Evolutionary conservation across 2,888 invertebrate genomes (phyloP), one percentile per base, ranked within the genome.

Genomic region (Pollenia angustigena): DNA sequence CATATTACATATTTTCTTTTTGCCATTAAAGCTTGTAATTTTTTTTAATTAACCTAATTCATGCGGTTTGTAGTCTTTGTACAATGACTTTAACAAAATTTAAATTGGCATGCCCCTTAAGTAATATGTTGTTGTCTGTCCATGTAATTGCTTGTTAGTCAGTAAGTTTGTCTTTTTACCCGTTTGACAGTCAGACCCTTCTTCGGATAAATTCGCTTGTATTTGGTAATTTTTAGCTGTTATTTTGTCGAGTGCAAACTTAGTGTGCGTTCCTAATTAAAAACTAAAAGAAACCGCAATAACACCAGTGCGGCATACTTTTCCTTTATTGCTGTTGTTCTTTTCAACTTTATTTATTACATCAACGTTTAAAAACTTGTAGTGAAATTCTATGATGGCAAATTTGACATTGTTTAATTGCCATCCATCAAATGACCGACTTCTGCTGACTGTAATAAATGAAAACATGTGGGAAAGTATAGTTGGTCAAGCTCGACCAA

Each of bases 31-130:
- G 72, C 56, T 87, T 80, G 74, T 81, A 78, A 87, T 58, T 79
- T 32, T 23, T 32, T 87, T 84, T 87, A 87, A 87, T 87, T 84
- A 87, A 87, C 81, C 84, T 78, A 84, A 84, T 87, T 87, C 66
- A 74, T 74, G 76, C 62, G 54, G 48, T n/a, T 78, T 52, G 60
- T 60, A 32, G 32, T 32, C 32, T 32, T 32, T 75, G 10, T 72
- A 42, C 46, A 78, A 50, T 11, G 46, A 52, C 48, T 54, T 60
- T 81, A 74, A 56, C 52, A 60, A 66, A 79, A 79, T 54, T 68
- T 69, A 68, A 78, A 66, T 72, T 85, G 81, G 56, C 74, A 71
- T 74, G 50, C 50, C 78, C 16, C 78, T 71, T 79, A 54, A 69
- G 60, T 81, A 85, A 79, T 82, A 69, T 74, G 14, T 64, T 72